Evolutionary conservation across 2,888 invertebrate genomes (phyloP), one percentile per base, ranked within the genome.

Genomic region (Eudasyphora cyanicolor): DNA sequence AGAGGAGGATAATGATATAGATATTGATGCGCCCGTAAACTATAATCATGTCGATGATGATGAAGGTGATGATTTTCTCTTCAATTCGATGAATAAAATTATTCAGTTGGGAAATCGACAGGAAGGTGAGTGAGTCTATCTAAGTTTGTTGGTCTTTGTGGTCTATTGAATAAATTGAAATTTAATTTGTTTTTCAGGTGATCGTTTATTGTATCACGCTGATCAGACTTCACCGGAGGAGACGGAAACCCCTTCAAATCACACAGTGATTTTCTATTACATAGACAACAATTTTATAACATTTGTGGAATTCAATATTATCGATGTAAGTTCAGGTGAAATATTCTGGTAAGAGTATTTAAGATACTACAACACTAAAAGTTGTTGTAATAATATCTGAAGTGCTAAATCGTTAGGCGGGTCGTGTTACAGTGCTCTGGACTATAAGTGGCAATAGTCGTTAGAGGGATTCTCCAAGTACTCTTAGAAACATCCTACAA

Each of bases 281-380:
- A 88, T 91, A 2, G 91, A 91, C 78, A 89, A 86, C 70, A 82
- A 86, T 76, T 90, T 79, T 49, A 88, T 91, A 69, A 91, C 91
- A 3, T 89, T 87, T 79, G 87, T 89, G 3, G 87, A 89, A 82
- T 91, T 91, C 77, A 82, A 86, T 1, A 82, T 91, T 19, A 87
- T 87, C 35, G 87, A 89, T 82, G 91, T 91, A 84, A 91, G 90
- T 90, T 51, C 14, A n/a, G n/a, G n/a, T n/a, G n/a, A n/a, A n/a
- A n/a, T n/a, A n/a, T 42, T 42, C 42, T 35, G 19, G 21, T 5
- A 5, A 35, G 35, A 5, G 35, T 35, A 35, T 10, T 35, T 35
- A 35, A 35, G 5, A 35, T 35, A 49, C 4, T 12, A 49, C 3
- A 49, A 49, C 49, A n/a, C n/a, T 49, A 49, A 14, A 12, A 49